Base-by-base conservation (phyloP, 2,888 invertebrate genomes). In the Drosophila pseudotalamancana region DNA sequence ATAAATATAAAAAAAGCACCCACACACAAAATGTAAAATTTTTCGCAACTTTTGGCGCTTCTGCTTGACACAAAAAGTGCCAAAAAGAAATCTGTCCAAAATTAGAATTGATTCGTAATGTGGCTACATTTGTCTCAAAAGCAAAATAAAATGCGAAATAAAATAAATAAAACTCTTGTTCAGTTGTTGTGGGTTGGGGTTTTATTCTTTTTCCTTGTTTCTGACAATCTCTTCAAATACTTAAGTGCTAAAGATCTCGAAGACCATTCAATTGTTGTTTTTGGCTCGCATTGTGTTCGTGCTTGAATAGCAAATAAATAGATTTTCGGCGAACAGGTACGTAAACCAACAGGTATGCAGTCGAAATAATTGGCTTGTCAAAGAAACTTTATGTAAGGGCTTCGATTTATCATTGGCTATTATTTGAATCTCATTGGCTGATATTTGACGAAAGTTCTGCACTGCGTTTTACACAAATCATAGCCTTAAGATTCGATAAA, bases 81-180 rank as follows among this genome's bases (percentile, higher is more conserved):
- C 12, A 45, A 32, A 34, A 57, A 50, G 62, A 73, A 63, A 64
- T 50, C 53, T 60, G 62, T 70, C 81, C 78, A 88, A 88, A 85
- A 74, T 88, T 85, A 88, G 88, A 81, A 54, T 59, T 64, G 76
- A 84, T 86, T 84, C 84, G 77, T 85, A 88, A 88, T 82, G 56
- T 60, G 64, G 42, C 49, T 39, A 57, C 55, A 75, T 80, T 66
- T 80, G 82, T 68, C 70, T 80, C 55, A 35, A 14, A 18, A 16
- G 8, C 19, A 37, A 23, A 16, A 43, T 25, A 34, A 32, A 23
- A 32, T 43, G 19, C 56, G 31, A 11, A 21, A 14, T n/a, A 39
- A 49, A 31, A 56, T 40, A 42, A 14, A 50, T 29, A 21, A 56
- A 39, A 46, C 45, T 49, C 21, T 51, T 54, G 48, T 29, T 31